These are phyloP conservation scores for Metaphire vulgaris DNA, from an alignment of 1,140 invertebrate genomes.

Conservation along the genomic window DNA sequence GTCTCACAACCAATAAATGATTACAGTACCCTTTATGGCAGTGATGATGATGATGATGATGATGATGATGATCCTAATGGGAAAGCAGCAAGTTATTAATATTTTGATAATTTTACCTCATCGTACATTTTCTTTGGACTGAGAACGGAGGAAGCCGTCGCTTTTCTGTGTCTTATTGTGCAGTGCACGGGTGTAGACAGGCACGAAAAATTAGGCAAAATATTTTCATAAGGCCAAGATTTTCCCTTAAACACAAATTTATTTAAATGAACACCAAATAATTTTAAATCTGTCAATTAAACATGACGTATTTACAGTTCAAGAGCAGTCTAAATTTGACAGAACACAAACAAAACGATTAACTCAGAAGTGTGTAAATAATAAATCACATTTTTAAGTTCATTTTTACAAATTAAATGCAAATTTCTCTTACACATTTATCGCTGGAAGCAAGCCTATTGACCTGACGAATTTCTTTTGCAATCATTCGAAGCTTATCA, in stretches of 20 bases:
- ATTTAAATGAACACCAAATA: not conserved
- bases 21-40: too few species aligned
- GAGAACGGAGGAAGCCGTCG: constrained; percentile 63
- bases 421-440: constrained; percentile 62
- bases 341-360: too few species aligned
- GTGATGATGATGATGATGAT: too few species aligned
- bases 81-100: too few species aligned
- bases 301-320: too few species aligned
- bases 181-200: not conserved
- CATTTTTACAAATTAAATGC: too few species aligned
- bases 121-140: constrained; percentile 98
- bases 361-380: too few species aligned
- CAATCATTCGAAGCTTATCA: constrained; percentile 96
- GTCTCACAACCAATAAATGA: too few species aligned
- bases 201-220: not conserved
- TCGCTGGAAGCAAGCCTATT: constrained; percentile 85
- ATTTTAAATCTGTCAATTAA: too few species aligned
- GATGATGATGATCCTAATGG: too few species aligned
- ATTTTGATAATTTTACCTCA: constrained; percentile 57
- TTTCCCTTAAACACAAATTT: not conserved
- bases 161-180: not conserved
- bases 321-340: too few species aligned
- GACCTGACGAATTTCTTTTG: constrained; percentile 87
- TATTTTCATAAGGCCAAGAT: constrained; percentile 4
- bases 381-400: too few species aligned